Base-by-base conservation (phyloP, 2,113 vertebrate genomes). In the Melanerpes formicivorus region DNA sequence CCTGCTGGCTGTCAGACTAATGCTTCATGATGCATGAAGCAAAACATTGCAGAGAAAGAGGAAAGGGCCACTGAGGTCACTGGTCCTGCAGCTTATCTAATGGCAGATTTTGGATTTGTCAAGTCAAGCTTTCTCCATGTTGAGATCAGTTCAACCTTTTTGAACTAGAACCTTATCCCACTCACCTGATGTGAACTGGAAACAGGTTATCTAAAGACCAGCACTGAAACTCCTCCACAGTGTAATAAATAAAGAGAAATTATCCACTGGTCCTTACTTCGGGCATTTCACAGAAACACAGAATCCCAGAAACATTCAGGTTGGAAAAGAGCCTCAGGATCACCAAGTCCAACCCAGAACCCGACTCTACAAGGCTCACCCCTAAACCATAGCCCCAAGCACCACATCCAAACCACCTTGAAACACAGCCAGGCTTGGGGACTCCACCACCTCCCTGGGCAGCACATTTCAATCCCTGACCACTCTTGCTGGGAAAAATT, bases 1-100 rank as follows among this genome's bases (percentile, higher is more conserved):
- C 80, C 75, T 83, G 82, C 65, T 95, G 62, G 42, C 76, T 94
- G 93, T 93, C 93, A 96, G 80, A 91, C 37, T 71, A 77, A 93
- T 85, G 76, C 73, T 85, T 91, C 84, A 74, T 40, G 54, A 67
- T 89, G 90, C 81, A 78, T 78, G 72, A 93, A 93, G 42, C 25
- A 75, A 83, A 88, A 66, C 93, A 83, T 60, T 80, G 69, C 52
- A 82, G 87, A 93, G 88, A 91, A 88, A 90, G 40, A 58, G 54
- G 42, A 90, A 95, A 74, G 56, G 56, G 84, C 34, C 76, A 74
- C 87, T 71, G 80, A 84, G 42, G 79, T 90, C 91, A 91, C 56
- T 60, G 77, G 80, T 84, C 83, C 77, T 6, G 8, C 52, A 88
- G 79, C 63, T 65, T 52, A 81, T 63, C 54, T 50, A 66, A 81